Evolutionary conservation across 2,888 invertebrate genomes (phyloP).

Genomic region (Taphrorychus bicolor): DNA sequence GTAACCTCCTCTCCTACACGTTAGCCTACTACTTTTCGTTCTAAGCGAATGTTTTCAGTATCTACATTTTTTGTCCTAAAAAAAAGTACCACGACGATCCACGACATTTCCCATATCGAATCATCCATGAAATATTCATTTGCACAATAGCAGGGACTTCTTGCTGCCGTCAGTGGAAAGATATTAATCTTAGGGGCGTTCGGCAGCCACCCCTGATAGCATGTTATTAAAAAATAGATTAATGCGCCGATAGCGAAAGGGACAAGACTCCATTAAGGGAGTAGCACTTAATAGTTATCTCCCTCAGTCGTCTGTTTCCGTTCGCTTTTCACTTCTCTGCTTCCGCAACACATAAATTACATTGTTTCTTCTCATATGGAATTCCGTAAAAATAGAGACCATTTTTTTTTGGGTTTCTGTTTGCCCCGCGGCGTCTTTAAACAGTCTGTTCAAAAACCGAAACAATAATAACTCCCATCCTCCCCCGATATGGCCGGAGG

Average conservation of each 20-base stretch:
- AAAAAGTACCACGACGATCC: background rate
- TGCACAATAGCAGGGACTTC: background rate
- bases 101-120: background rate
- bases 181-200: conserved; percentile 23
- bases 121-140: conserved; percentile 9
- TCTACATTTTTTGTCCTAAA: background rate
- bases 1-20: background rate
- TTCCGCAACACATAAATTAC: conserved; percentile 22
- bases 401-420: too few species aligned
- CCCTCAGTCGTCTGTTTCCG: conserved; percentile 31
- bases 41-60: background rate
- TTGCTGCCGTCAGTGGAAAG: conserved; percentile 5
- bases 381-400: conserved; percentile 2
- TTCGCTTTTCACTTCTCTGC: conserved; percentile 13
- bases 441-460: background rate
- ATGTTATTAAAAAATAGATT: conserved; percentile 33
- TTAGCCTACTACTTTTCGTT: background rate
- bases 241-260: conserved; percentile 23
- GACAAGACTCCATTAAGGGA: conserved; percentile 24
- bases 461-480: conserved; percentile 1
- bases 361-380: conserved; percentile 4
- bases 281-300: conserved; percentile 32
- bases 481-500: conserved; percentile 23
- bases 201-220: conserved; percentile 16
- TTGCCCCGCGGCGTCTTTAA: background rate